Evolutionary conservation across 2,888 invertebrate genomes (phyloP).

Genomic region (Abrostola tripartita): DNA sequence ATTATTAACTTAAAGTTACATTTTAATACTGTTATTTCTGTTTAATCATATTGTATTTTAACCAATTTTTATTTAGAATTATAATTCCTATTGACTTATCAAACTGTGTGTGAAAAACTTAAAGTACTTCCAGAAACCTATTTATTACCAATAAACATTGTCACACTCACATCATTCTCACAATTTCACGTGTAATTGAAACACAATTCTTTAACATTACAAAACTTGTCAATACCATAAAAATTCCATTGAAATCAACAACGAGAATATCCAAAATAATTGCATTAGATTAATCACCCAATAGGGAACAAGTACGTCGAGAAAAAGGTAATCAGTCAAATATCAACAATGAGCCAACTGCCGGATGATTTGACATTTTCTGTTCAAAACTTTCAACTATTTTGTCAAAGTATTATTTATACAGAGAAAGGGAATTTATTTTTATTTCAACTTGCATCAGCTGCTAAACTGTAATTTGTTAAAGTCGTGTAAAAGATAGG

Average conservation of each 20-base stretch:
- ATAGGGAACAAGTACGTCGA: slow-evolving; percentile 22
- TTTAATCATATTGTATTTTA: too few relatives aligned
- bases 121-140: not conserved
- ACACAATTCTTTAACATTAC: slow-evolving; percentile 29
- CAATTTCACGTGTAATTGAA: slow-evolving; percentile 38
- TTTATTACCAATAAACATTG: not conserved
- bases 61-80: too few relatives aligned
- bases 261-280: slow-evolving; percentile 43
- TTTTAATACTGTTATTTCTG: too few relatives aligned
- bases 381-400: slow-evolving; percentile 35
- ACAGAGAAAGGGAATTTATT: slow-evolving; percentile 16
- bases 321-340: slow-evolving; percentile 51
- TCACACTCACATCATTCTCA: slow-evolving; percentile 4
- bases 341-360: slow-evolving; percentile 49
- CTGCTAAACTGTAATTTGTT: slow-evolving; percentile 37
- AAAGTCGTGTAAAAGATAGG: slow-evolving; percentile 41
- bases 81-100: too few relatives aligned
- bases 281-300: slow-evolving; percentile 54
- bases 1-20: too few relatives aligned
- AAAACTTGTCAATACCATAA: slow-evolving; percentile 44
- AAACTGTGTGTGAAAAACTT: too few relatives aligned
- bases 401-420: slow-evolving; percentile 46
- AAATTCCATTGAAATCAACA: slow-evolving; percentile 35
- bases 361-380: slow-evolving; percentile 47
- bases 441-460: slow-evolving; percentile 30